phyloP scores from a whole-genome alignment of 1,140 invertebrate genomes.

The Polypedilum pembai region DNA sequence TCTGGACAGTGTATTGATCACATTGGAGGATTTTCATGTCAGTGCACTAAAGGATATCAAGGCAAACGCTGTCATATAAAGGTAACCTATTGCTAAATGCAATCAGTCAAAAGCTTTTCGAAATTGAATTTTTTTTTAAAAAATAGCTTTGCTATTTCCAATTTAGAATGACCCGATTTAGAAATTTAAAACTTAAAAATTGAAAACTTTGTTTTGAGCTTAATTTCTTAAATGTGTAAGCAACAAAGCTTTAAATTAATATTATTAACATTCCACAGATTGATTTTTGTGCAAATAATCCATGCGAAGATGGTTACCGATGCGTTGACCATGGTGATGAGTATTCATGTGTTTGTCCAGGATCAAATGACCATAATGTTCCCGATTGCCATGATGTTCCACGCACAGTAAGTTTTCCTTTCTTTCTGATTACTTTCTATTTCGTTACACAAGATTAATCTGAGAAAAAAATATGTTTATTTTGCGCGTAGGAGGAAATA shows the following conservation, averaged over 20 bases:
- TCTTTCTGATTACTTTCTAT: too few relatives aligned
- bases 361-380: slow-evolving; percentile 53
- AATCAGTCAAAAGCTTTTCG: background rate
- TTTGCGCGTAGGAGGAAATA: background rate
- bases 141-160: too few relatives aligned
- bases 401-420: slow-evolving; percentile 43
- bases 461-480: background rate
- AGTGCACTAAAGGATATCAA: slow-evolving; percentile 68
- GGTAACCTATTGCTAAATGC: slow-evolving; percentile 44
- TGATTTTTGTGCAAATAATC: slow-evolving; percentile 62
- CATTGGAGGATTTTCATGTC: slow-evolving; percentile 67
- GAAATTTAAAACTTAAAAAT: background rate
- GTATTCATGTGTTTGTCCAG: slow-evolving; percentile 64
- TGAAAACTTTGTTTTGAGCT: too few relatives aligned
- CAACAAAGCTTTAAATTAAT: too few relatives aligned
- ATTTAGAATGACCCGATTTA: too few relatives aligned
- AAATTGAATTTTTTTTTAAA: background rate
- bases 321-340: slow-evolving; percentile 64
- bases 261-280: slow-evolving; percentile 54
- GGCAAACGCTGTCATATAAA: slow-evolving; percentile 63
- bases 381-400: slow-evolving; percentile 52
- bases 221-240: too few relatives aligned
- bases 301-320: slow-evolving; percentile 54
- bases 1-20: slow-evolving; percentile 73
- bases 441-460: background rate